A percentile compares a stretch with the other conserved stretches of the same genome.
Conservation (phyloP, 2,888 invertebrate genomes). For the Kuschelorhynchus macadamiae region DNA sequence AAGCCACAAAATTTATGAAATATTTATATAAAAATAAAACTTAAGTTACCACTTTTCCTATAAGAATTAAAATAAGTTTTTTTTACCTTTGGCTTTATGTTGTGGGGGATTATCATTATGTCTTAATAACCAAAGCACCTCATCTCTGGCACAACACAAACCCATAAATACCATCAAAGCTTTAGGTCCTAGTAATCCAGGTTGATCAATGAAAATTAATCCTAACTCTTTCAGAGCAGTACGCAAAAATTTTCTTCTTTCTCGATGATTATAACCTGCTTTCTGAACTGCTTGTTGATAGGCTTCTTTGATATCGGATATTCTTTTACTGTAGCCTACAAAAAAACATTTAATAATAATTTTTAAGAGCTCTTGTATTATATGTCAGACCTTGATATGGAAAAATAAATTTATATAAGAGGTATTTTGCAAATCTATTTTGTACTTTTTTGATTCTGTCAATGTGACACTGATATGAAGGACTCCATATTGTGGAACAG, state of each 20-base stretch:
- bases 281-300: conserved; percentile 92
- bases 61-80: too few relatives aligned
- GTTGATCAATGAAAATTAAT: conserved; percentile 96
- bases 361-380: too few relatives aligned
- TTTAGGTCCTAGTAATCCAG: conserved; percentile 97
- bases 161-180: conserved; percentile 97
- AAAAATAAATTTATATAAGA: too few relatives aligned
- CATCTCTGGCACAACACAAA: conserved; percentile 94
- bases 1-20: not conserved
- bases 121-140: conserved; percentile 95
- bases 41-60: too few relatives aligned
- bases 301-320: conserved; percentile 96
- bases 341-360: too few relatives aligned
- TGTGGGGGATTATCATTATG: conserved; percentile 96
- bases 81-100: conserved; percentile 79
- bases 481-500: too few relatives aligned
- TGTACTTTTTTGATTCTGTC: too few relatives aligned
- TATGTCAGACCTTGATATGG: too few relatives aligned
- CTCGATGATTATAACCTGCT: conserved; percentile 92
- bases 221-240: conserved; percentile 96
- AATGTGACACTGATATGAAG: too few relatives aligned
- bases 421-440: too few relatives aligned
- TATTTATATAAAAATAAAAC: too few relatives aligned
- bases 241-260: conserved; percentile 95
- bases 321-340: conserved; percentile 84